Conservation (phyloP, 2,888 invertebrate species). For the Hipparchia sbordonii region DNA sequence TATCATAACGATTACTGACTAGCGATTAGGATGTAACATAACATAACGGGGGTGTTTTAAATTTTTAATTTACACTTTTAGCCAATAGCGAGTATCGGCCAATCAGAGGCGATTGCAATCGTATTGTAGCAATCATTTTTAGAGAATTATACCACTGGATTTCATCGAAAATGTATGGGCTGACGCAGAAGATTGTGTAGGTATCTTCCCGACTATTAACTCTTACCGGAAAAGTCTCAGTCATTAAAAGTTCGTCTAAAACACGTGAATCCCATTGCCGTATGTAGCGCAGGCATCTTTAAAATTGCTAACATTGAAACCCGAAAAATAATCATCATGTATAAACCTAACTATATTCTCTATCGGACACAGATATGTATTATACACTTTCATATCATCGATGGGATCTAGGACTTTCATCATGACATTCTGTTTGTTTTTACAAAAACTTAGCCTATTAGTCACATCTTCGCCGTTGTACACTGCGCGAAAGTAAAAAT, state of each 20-base stretch:
- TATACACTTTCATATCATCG: conserved; percentile 61
- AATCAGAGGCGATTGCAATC: neutral
- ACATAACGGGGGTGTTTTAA: no score
- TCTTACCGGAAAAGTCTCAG: neutral
- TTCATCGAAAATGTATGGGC: no score
- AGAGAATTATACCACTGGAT: no score
- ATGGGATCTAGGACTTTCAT: conserved; percentile 71
- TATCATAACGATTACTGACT: no score
- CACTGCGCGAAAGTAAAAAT: conserved; percentile 91
- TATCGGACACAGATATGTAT: conserved; percentile 89
- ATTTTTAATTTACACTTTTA: no score
- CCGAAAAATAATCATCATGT: conserved; percentile 92
- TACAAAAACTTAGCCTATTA: conserved; percentile 90
- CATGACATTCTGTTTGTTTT: conserved; percentile 78
- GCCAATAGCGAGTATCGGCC: no score
- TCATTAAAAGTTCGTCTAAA: neutral
- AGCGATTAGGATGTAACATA: no score
- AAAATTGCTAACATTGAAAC: conserved; percentile 93
- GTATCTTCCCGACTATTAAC: neutral
- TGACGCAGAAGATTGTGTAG: neutral
- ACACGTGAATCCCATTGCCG: conserved; percentile 43
- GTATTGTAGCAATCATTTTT: no score
- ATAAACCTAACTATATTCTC: conserved; percentile 94
- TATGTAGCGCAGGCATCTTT: conserved; percentile 89
- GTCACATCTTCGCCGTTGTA: conserved; percentile 95